A percentile compares a stretch with the other conserved stretches of the same genome.
Conservation (phyloP, 2,113 vertebrate genomes). For the Ophiodon elongatus region DNA sequence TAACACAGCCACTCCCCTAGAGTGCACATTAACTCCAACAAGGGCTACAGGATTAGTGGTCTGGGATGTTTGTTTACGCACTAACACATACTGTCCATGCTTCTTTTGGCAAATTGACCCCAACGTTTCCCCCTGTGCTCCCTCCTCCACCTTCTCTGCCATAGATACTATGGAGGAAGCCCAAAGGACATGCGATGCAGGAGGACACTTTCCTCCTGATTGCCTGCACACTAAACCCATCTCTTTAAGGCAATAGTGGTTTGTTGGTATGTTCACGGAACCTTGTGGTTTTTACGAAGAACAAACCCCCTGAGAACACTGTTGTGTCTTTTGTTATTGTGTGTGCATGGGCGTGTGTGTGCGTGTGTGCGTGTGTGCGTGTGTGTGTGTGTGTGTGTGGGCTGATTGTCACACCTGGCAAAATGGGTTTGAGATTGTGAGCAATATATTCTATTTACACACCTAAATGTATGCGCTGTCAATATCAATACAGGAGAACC, state of each 20-base stretch:
- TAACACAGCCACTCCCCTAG: conserved; percentile 26
- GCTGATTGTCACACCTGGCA: conserved; percentile 39
- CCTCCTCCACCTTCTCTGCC: conserved; percentile 4
- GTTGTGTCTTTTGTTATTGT: conserved; percentile 59
- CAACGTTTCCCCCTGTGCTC: neutral
- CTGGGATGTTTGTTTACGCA: conserved; percentile 61
- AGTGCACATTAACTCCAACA: conserved; percentile 67
- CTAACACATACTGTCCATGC: conserved; percentile 37
- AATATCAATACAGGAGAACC: conserved; percentile 49
- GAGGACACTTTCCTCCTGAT: conserved; percentile 19
- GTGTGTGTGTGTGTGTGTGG: conserved; percentile 4
- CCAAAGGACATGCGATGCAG: conserved; percentile 4
- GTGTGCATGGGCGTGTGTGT: conserved; percentile 20
- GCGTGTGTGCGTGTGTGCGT: conserved; percentile 26
- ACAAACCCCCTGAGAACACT: conserved; percentile 52
- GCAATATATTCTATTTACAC: conserved; percentile 70
- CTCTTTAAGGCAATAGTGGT: conserved; percentile 72
- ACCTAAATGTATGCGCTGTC: conserved; percentile 59
- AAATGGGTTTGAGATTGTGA: conserved; percentile 67
- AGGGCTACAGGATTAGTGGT: conserved; percentile 76
- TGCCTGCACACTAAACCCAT: conserved; percentile 44
- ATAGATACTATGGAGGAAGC: conserved; percentile 34
- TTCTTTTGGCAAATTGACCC: conserved; percentile 37
- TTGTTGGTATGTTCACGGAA: conserved; percentile 51
- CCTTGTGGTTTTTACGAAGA: conserved; percentile 25